Conservation (phyloP, 2,888 invertebrate genomes). For the Frankliniella intonsa region DNA sequence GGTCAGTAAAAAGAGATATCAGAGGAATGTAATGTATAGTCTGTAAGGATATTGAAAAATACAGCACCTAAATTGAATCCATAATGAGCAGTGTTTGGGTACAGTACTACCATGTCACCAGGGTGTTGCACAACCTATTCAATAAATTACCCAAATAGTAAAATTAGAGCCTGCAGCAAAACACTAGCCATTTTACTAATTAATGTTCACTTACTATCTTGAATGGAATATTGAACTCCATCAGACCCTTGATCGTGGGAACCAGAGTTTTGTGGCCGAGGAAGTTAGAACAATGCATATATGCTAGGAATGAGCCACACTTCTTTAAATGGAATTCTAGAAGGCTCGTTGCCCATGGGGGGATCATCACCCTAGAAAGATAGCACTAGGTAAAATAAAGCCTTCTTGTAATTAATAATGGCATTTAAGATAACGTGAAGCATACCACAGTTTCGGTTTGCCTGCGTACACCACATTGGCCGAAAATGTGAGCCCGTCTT, state of each 20-base stretch:
- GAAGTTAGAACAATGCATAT: conserved; percentile 11
- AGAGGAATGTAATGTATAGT: not conserved
- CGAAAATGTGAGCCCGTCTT: not conserved
- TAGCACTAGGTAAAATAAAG: not conserved
- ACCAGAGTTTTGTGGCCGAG: not conserved
- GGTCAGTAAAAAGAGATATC: not conserved
- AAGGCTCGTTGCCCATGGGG: conserved; percentile 2
- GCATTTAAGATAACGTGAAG: not conserved
- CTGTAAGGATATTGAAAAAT: not conserved
- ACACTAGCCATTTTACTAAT: not conserved
- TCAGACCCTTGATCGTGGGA: not conserved
- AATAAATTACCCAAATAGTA: not conserved
- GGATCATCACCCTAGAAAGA: conserved; percentile 18
- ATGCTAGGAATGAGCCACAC: not conserved
- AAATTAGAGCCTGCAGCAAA: not conserved
- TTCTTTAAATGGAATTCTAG: conserved; percentile 2
- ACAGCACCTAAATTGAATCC: conserved; percentile 13
- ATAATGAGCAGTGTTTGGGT: not conserved
- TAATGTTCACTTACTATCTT: not conserved
- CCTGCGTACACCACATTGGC: not conserved
- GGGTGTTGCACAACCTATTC: conserved; percentile 14
- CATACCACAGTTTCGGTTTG: conserved; percentile 1
- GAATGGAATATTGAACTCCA: conserved; percentile 13
- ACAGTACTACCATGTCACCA: not conserved
- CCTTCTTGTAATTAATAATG: not conserved